Percentiles rank a stretch among this genome's conserved stretches.
Conservation (phyloP, 2,888 invertebrate genomes). For the Andrena minutula region DNA sequence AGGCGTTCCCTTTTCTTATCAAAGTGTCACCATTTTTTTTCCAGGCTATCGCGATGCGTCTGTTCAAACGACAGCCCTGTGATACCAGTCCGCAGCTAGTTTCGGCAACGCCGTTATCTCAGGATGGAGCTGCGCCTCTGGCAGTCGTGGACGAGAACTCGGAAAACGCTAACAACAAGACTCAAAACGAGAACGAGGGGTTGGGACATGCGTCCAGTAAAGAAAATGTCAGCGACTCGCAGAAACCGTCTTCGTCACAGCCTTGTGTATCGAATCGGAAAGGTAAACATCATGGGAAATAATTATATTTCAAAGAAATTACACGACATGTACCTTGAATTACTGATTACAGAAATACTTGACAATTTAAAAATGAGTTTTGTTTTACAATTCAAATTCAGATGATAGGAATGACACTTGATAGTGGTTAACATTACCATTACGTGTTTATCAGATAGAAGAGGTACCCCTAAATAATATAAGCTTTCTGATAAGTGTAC, state of each 20-base stretch:
- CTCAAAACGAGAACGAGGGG: conserved; percentile 49
- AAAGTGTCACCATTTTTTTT: conserved; percentile 16
- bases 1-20: conserved; percentile 16
- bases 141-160: conserved; percentile 33
- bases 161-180: conserved; percentile 36
- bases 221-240: conserved; percentile 71
- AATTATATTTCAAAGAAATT: neutral
- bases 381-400: neutral
- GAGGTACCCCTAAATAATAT: neutral
- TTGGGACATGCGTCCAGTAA: conserved; percentile 51
- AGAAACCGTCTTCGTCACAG: conserved; percentile 45
- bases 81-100: conserved; percentile 88
- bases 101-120: conserved; percentile 80
- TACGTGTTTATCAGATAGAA: neutral
- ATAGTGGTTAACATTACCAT: neutral
- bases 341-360: neutral
- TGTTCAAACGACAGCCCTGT: conserved; percentile 86
- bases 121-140: conserved; percentile 67
- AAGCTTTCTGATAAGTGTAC: neutral
- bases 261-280: conserved; percentile 64
- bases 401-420: neutral
- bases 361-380: neutral
- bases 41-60: conserved; percentile 83
- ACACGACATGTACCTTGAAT: neutral
- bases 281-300: conserved; percentile 57